Conservation (phyloP, 37 sponge, comb jelly and placozoan species). For the Hormiphora californensis region DNA sequence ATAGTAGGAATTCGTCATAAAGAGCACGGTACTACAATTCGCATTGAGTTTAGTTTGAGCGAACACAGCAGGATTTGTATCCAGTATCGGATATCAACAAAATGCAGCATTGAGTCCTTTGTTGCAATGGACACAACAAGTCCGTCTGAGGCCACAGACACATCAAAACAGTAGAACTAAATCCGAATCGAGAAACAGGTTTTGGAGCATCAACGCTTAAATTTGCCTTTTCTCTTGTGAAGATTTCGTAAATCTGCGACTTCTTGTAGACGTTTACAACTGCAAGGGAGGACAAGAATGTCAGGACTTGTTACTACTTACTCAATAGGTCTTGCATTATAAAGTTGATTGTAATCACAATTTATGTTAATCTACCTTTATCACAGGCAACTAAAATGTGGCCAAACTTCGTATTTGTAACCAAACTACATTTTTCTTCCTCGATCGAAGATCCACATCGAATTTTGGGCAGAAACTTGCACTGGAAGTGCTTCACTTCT, state of each 20-base stretch:
- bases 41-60: background rate
- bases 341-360: too few species aligned
- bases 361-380: background rate
- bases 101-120: too few species aligned
- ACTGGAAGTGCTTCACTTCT: slow-evolving; percentile 30
- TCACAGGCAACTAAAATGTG: background rate
- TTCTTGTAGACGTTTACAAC: slow-evolving; percentile 20
- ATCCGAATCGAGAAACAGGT: background rate
- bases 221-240: background rate
- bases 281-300: too few species aligned
- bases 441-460: background rate
- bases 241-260: background rate
- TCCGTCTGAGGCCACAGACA: too few species aligned
- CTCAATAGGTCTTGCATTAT: too few species aligned
- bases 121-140: too few species aligned
- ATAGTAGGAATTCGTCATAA: too few species aligned
- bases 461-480: slow-evolving; percentile 49
- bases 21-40: too few species aligned
- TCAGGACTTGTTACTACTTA: too few species aligned
- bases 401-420: slow-evolving; percentile 15
- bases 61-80: background rate
- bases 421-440: background rate
- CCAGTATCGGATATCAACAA: too few species aligned
- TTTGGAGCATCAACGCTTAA: background rate
- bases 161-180: background rate